Conservation (phyloP, 53 echinoderm and acorn worm genomes). For the Holothuria scabra region DNA sequence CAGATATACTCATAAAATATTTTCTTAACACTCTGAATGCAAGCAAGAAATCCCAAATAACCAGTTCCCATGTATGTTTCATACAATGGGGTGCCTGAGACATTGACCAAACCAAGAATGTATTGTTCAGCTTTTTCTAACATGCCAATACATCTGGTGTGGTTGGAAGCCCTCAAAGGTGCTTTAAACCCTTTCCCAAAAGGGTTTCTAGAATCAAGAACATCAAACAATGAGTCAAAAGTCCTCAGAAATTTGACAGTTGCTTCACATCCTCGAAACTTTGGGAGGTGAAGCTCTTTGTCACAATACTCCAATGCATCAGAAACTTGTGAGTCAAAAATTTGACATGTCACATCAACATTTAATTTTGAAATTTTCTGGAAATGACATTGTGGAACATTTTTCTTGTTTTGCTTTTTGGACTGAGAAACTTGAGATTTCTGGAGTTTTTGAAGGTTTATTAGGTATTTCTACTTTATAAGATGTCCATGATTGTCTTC, state of each 20-base stretch:
- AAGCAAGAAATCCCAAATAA: conserved; percentile 37
- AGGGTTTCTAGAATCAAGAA: conserved; percentile 29
- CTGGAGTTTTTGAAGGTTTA: conserved; percentile 48
- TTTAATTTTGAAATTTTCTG: conserved; percentile 27
- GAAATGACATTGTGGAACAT: conserved; percentile 44
- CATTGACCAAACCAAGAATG: background rate
- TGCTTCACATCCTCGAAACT: conserved; percentile 43
- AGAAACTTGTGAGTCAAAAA: conserved; percentile 40
- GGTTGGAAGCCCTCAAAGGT: conserved; percentile 10
- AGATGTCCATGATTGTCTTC: background rate
- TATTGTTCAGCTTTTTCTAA: background rate
- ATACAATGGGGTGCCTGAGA: conserved; percentile 34
- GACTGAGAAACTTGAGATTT: conserved; percentile 40
- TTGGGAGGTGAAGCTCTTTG: background rate
- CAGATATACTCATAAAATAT: conserved; percentile 23
- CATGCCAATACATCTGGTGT: background rate
- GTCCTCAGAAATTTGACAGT: conserved; percentile 29
- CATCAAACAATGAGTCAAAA: conserved; percentile 27
- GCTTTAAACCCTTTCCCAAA: background rate
- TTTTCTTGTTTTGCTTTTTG: conserved; percentile 34
- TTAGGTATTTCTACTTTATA: conserved; percentile 47
- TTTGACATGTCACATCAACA: conserved; percentile 49
- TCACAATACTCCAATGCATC: conserved; percentile 45
- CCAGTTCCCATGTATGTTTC: conserved; percentile 26
- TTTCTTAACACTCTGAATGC: conserved; percentile 36